Evolutionary conservation across 2,113 vertebrate species (phyloP), one percentile per base, ranked within the genome.

Genomic region (Jacana jacana): DNA sequence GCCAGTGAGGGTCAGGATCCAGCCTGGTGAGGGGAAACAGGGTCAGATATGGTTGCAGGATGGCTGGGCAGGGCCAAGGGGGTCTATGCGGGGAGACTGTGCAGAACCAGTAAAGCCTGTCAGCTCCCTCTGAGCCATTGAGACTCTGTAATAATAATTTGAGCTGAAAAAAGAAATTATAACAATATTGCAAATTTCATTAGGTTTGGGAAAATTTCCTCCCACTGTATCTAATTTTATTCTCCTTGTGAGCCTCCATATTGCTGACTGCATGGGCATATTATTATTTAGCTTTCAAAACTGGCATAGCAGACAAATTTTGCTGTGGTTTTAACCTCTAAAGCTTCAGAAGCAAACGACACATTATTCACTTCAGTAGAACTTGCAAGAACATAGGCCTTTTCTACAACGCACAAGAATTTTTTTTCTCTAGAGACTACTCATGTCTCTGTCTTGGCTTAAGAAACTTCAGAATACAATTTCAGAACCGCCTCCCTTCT

Each of bases 241-340:
- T 84, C 61, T 83, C 22, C 64, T 77, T 91, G 17, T 83, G 93
- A 92, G 60, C 10, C 18, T 75, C 52, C 88, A 84, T 76, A 46
- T 55, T 94, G 49, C 70, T 94, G 78, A 94, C 94, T 95, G n/a
- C 65, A 88, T 40, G 44, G 52, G 20, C 49, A 70, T 89, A 60
- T 27, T 88, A 9, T 89, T 88, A 96, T 92, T 95, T 92, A 85
- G 25, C 25, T 58, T 82, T 30, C 51, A 71, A 91, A 96, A 78
- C 33, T 95, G 91, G 76, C 76, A 91, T 9, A 89, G 71, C 49
- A 94, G 61, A 69, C 33, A 90, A 84, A 91, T 82, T 87, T 11
- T 80, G 20, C 24, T 69, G 20, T 72, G 57, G 40, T 75, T 76
- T 89, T 77, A 88, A 71, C 35, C 66, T 86, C 37, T 86, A 25